Evolutionary conservation across 2,888 invertebrate species (phyloP), one percentile per base, ranked within the genome.

Genomic region (Eristalinus aeneus): DNA sequence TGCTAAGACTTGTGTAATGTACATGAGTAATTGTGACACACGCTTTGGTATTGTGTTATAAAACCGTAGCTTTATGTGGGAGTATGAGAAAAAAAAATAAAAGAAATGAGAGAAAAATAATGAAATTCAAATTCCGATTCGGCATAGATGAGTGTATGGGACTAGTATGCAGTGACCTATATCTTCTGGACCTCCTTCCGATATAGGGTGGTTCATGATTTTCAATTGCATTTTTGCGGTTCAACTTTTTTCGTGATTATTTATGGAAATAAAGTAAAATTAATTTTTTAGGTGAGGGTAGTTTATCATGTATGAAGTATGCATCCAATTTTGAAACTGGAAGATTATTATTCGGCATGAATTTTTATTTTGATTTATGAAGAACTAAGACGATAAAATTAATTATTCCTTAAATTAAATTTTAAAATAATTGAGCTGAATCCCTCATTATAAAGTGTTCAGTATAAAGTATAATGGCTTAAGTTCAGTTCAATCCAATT

Each of bases 11-110:
- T 74, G 73, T 82, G 85, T 86, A 81, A 86, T 76, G 82, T 82
- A 53, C 81, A 81, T 63, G 58, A 69, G 76, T 81, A 85, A 85
- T 85, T 85, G 81, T 73, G 73, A 77, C 76, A 76, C 81, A 81
- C 81, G 69, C 73, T 77, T 77, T 63, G 75, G 75, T 31, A 22
- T 27, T 56, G 68, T 67, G 81, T 81, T 81, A 86, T 77, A 82
- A 73, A 81, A 85, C 81, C 81, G 63, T 73, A 82, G 81, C 76
- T 60, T 63, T 73, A 64, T 27, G 32, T 31, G 31, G 46, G 36
- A 53, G 67, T 71, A 77, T 76, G 27, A n/a, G 65, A 58, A 54
- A 60, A 46, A 53, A 32, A 27, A 64, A 64, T 68, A 68, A 46
- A 68, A 54, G 61, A 61, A 68, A 68, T 60, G 53, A 60, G 61